Evolutionary conservation across 2,888 invertebrate species (phyloP), one percentile per base, ranked within the genome.

Genomic region (Chelonus formosanus): DNA sequence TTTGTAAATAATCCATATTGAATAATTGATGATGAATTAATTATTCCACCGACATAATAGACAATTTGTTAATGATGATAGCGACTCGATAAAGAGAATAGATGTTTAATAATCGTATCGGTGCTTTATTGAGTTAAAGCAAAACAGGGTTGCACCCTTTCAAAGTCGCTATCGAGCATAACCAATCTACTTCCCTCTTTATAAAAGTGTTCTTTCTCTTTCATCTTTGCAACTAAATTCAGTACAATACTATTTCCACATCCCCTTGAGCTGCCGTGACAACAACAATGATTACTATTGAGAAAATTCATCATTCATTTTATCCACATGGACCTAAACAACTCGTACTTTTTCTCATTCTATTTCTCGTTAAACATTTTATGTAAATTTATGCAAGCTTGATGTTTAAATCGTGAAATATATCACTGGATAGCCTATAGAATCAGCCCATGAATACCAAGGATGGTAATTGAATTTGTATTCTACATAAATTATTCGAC

Each of bases 51-150:
- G 59, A 64, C 68, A 65, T 45, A 55, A 58, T 65, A 50, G 55
- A 65, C 44, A 61, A 56, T 65, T 54, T 5, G 52, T 55, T 50
- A 65, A 43, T 34, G 50, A 60, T 60, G 47, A 48, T 71, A 71
- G 66, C 40, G 65, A 67, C 65, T 61, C 65, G 63, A 67, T 69
- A 57, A 67, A 67, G 69, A 68, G 63, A 71, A 72, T 71, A 70
- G 70, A 70, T 70, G 67, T 71, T 67, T 66, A 67, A 69, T 71
- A 70, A 69, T 71, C 68, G 70, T 73, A 72, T 70, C 70, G 70
- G 67, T 69, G 70, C 65, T 68, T 59, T 69, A 71, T 68, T 66
- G 71, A 69, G 66, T 71, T 54, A 60, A 74, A 74, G 71, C 71
- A 68, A 62, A 59, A 65, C 65, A 20, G 10, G 10, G 43, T n/a